phyloP scores from a whole-genome alignment of 2,797 vertebrate genomes.

The Sylvia borin region DNA sequence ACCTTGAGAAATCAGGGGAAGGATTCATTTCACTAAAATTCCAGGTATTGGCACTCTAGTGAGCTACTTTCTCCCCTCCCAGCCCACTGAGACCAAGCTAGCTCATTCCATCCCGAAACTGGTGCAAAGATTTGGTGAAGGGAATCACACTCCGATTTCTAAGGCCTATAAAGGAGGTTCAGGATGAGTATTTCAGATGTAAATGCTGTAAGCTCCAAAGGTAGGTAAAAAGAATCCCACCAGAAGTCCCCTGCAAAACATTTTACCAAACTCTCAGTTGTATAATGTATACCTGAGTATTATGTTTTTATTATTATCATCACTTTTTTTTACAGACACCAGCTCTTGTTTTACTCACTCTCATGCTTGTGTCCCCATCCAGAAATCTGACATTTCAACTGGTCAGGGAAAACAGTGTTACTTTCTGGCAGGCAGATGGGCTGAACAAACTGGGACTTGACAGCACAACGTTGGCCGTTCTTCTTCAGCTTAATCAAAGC shows the following conservation, averaged over 20 bases:
- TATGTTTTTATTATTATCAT: not conserved
- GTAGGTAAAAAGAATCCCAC: not conserved
- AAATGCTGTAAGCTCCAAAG: not conserved
- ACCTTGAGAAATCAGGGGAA: not conserved
- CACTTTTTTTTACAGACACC: not conserved
- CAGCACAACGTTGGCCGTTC: slow-evolving; percentile 83
- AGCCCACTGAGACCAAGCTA: not conserved
- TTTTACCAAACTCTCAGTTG: not conserved
- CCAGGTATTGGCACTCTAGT: not conserved
- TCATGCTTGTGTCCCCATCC: slow-evolving; percentile 91
- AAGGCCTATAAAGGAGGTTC: not conserved
- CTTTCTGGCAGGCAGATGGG: slow-evolving; percentile 90
- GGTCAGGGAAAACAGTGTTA: slow-evolving; percentile 75
- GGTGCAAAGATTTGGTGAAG: not conserved
- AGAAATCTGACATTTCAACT: slow-evolving; percentile 86
- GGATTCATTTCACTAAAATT: not conserved
- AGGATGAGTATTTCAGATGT: not conserved
- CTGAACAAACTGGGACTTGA: slow-evolving; percentile 86
- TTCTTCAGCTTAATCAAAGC: slow-evolving; percentile 92
- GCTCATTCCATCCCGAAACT: not conserved
- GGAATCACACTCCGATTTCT: not conserved
- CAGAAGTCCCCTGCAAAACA: not conserved
- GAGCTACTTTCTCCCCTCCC: not conserved
- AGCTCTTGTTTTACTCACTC: slow-evolving; percentile 78
- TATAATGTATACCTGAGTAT: not conserved